Conservation (phyloP, 2,888 invertebrate species). For the Andrena praecox region DNA sequence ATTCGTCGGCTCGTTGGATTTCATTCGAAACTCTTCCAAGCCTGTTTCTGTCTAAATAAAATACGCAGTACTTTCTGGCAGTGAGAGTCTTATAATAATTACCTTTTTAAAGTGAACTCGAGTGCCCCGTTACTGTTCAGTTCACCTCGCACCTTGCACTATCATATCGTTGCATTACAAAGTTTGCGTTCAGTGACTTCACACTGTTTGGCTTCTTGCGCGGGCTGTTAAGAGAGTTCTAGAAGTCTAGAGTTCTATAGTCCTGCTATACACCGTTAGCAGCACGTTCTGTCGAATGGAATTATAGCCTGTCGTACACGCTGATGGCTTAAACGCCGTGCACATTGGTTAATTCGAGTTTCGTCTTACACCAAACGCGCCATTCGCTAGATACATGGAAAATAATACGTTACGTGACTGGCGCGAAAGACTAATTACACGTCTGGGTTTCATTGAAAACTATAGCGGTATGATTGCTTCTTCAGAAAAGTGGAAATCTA, state of each 20-base stretch:
- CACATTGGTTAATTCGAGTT: neutral
- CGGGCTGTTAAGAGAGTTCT: neutral
- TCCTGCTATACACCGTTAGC: neutral
- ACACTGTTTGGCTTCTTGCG: slow-evolving; percentile 15
- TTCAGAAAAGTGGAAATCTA: neutral
- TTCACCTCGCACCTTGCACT: neutral
- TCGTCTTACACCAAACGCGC: neutral
- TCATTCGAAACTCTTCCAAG: no score
- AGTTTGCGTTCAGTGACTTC: slow-evolving; percentile 4
- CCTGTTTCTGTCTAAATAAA: no score
- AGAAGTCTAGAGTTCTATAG: neutral
- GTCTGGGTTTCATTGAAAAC: neutral
- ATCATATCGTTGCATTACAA: slow-evolving; percentile 10
- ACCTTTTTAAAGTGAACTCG: neutral
- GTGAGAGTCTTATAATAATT: neutral
- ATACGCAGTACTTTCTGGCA: no score
- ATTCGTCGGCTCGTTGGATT: neutral
- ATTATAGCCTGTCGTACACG: neutral
- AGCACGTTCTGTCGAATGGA: neutral
- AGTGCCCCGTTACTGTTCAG: neutral
- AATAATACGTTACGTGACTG: neutral
- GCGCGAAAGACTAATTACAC: neutral
- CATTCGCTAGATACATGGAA: neutral
- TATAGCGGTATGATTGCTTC: neutral
- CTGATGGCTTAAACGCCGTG: neutral